Base-by-base conservation (phyloP, 2,888 invertebrate species). In the Notodonta dromedarius region DNA sequence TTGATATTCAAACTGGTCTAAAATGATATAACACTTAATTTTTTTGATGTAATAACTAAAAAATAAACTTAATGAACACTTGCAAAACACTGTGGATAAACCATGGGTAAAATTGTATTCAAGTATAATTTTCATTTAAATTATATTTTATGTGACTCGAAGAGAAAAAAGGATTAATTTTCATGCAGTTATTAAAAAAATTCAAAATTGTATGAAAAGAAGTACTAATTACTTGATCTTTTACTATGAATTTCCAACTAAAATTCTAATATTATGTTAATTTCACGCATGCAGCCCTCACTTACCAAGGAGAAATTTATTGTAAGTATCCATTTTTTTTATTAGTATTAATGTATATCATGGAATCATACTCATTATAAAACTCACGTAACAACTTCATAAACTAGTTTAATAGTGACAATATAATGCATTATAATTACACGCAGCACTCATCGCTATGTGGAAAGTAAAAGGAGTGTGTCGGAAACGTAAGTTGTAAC, bases 241-340 rank as follows among this genome's bases (percentile, higher is more conserved):
- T n/a, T n/a, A 48, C 13, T 48, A 4, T 50, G 50, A 16, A 16
- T 50, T 16, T 58, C 48, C 77, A 66, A 84, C 82, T 83, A 83
- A 79, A 71, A 67, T 74, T 53, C 82, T 84, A 83, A 79, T 71
- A 67, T 75, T 51, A 62, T 75, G 61, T 85, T 84, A 85, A 86
- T 89, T 92, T 90, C 88, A 77, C 79, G 93, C 93, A 93, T 92
- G 93, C 91, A 94, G 94, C 90, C 91, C 94, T 69, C 94, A 94
- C 83, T 93, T 94, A 90, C 92, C 93, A 71, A 80, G 94, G 86
- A 89, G 93, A 84, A 85, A 94, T 79, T 82, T 92, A 44, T 88
- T 94, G 94, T 94, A 77, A 94, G 94, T 94, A 91, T 87, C 71
- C 63, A 59, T 67, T 73, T 65, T 69, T 60, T 57, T 58, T 44